Evolutionary conservation across 2,888 invertebrate species (phyloP), one percentile per base, ranked within the genome.

Genomic region (Auanema sp.): DNA sequence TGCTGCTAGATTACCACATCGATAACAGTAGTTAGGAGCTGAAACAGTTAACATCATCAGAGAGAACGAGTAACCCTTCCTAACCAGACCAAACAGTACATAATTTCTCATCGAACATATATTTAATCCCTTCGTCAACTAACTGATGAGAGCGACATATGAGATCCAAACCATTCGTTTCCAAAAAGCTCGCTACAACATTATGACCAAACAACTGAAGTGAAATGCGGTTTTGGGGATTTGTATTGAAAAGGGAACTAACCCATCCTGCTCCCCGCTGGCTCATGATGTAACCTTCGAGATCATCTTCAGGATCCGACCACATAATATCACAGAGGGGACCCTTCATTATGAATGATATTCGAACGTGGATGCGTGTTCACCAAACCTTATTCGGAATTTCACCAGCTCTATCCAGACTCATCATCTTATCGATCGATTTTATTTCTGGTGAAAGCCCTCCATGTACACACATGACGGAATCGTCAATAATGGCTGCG

Each of bases 281-380:
- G 71, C 80, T 84, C 56, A 81, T 65, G 14, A 71, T 66, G 80
- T 81, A 83, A 78, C 90, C 90, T 68, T 93, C 91, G 61, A 95
- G 91, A 83, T 97, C 95, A 83, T 97, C 96, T 83, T 97, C 96
- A 41, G 98, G 98, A 87, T 98, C 98, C 4, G 97, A 97, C 98
- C 98, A 98, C 58, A 98, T 91, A 75, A 99, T 88, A 84, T 97
- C 98, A 89, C 97, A 96, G 85, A 96, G 93, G 55, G 94, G 92
- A 68, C 97, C 98, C 89, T 94, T 53, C 5, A 4, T 24, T 5
- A 5, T 8, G 58, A 58, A 18, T 52, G 24, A 52, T 4, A 23
- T n/a, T 8, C 24, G 16, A 23, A 50, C 50, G 23, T 21, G 24
- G 8, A 52, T 5, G 3, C 5, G 11, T 33, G 3, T 11, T 50